Conservation (phyloP, 2,113 vertebrate species). For the Lampris incognitus region DNA sequence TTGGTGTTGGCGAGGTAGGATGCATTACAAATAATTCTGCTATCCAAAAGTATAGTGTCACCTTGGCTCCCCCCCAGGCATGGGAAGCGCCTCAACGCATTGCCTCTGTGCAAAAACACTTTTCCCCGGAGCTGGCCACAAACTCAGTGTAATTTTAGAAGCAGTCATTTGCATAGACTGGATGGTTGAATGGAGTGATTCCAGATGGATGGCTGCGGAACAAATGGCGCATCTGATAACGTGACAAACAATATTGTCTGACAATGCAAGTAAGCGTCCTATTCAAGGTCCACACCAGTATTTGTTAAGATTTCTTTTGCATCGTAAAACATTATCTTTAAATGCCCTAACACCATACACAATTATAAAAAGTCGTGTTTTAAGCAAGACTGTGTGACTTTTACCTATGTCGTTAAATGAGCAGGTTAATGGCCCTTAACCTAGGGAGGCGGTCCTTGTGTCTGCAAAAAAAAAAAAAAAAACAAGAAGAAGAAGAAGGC, state of each 20-base stretch:
- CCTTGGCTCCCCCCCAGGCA: background rate
- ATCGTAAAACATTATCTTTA: no score
- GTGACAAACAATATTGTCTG: background rate
- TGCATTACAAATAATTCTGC: background rate
- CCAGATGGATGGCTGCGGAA: background rate
- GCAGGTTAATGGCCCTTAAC: constrained; percentile 14
- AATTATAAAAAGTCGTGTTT: no score
- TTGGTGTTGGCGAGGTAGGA: no score
- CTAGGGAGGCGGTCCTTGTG: constrained; percentile 32
- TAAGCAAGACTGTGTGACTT: no score
- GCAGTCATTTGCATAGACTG: background rate
- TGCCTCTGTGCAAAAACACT: constrained; percentile 15
- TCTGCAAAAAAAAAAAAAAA: constrained; percentile 44
- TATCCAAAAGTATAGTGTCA: no score
- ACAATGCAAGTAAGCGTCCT: background rate
- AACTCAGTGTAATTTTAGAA: constrained; percentile 55
- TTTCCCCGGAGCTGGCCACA: constrained; percentile 34
- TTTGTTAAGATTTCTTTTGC: no score
- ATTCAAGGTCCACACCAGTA: no score
- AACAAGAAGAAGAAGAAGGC: constrained; percentile 43
- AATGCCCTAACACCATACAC: no score
- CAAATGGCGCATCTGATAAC: constrained; percentile 3
- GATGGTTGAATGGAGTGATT: background rate
- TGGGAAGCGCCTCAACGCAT: background rate
- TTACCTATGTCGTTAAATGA: no score